A percentile compares a stretch with the other conserved stretches of the same genome.
phyloP scores from a whole-genome alignment of 2,797 vertebrate genomes.

The Dendrocincla tyrannina region DNA sequence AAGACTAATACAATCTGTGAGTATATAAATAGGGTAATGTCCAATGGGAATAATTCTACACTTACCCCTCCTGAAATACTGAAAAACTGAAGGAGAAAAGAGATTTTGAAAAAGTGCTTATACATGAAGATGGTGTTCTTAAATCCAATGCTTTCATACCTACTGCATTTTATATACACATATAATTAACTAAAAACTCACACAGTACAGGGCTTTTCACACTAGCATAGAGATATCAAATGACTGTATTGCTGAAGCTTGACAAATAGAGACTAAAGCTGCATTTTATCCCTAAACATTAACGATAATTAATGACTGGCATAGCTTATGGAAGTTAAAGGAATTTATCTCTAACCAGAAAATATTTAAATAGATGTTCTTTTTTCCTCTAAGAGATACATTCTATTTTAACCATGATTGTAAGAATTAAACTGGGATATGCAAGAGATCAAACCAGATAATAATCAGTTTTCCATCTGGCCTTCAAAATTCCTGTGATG shows the following conservation, averaged over 20 bases:
- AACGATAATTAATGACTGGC: neutral
- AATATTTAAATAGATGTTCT: neutral
- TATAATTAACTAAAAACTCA: neutral
- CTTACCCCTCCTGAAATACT: neutral
- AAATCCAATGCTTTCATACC: neutral
- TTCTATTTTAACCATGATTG: neutral
- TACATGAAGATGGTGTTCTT: neutral
- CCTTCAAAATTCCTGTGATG: neutral
- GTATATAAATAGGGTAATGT: neutral
- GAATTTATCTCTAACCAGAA: neutral
- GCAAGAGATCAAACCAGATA: neutral
- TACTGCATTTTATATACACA: neutral
- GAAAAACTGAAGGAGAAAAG: neutral
- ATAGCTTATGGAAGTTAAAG: neutral
- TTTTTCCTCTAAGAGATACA: neutral
- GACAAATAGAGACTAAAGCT: neutral
- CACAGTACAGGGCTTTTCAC: neutral
- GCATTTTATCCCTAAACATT: neutral
- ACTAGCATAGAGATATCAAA: neutral
- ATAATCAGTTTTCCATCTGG: neutral
- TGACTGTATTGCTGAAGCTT: neutral
- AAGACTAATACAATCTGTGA: neutral
- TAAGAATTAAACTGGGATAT: neutral
- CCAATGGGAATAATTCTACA: neutral
- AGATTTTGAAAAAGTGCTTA: neutral